These are phyloP conservation scores for Lepidothrix coronata DNA, from an alignment of 2,113 vertebrate species.

Conservation along the genomic window DNA sequence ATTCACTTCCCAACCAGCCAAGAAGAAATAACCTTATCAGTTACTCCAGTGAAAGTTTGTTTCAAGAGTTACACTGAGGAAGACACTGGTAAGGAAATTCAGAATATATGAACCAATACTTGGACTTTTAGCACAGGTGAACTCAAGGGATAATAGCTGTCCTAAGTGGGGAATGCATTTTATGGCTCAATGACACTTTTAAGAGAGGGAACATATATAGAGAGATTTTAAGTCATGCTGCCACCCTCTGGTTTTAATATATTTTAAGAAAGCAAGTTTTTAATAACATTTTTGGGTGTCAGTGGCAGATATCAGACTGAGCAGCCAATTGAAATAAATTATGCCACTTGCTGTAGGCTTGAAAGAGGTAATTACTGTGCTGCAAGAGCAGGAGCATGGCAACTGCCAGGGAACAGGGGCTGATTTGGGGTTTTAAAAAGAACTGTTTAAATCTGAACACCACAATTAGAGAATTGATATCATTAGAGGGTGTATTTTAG, in stretches of 20 bases:
- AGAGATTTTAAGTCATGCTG: neutral
- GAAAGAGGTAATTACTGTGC: neutral
- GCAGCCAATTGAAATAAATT: neutral
- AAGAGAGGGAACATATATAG: neutral
- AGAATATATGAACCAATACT: neutral
- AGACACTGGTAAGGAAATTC: conserved; percentile 75
- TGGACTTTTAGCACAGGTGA: neutral
- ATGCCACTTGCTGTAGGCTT: neutral
- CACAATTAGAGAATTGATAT: neutral
- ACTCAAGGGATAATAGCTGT: neutral
- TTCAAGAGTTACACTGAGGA: conserved; percentile 84
- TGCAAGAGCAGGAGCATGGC: neutral
- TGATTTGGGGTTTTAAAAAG: conserved; percentile 15
- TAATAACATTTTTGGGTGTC: neutral
- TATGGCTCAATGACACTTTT: neutral
- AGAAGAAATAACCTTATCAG: conserved; percentile 89
- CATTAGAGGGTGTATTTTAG: neutral
- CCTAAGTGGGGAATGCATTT: neutral
- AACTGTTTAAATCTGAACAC: neutral
- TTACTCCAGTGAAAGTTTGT: conserved; percentile 79
- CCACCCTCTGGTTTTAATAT: neutral
- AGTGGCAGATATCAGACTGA: neutral
- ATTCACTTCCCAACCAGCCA: conserved; percentile 85
- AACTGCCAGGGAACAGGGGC: neutral
- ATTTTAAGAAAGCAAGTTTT: neutral